Evolutionary conservation across 2,113 vertebrate genomes (phyloP), one percentile per base, ranked within the genome.

Genomic region (Gorsachius goisagi): DNA sequence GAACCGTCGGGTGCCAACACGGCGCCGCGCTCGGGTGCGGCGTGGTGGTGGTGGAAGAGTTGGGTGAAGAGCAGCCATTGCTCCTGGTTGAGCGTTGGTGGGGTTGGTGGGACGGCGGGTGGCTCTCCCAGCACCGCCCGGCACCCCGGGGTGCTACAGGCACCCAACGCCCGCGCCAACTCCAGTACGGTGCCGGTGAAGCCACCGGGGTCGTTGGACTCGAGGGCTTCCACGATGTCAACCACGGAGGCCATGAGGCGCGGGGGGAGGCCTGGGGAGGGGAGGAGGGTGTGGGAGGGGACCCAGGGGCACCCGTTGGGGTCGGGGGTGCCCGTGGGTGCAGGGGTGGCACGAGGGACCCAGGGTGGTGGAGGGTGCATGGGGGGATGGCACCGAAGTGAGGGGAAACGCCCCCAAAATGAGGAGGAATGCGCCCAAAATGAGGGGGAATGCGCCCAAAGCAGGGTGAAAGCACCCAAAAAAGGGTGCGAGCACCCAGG

Each of bases 1-100:
- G 98, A 99, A 53, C 99, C 99, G 8, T 99, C 99, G 1, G 98
- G 95, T 1, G 98, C 98, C 84, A 99, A 89, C 32, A 99, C 97
- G 6, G 98, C 98, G 0, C 99, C 98, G 3, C 85, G 82, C 74
- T 99, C 98, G 6, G 59, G 85, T 1, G 15, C 69, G 0, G 75
- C 23, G 1, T 12, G 18, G 19, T 73, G 15, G 26, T 96, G 96
- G 37, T 21, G 74, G 55, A 98, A 49, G 6, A 97, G 91, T 11
- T 56, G 64, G 12, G 9, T 64, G 22, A 98, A 19, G 75, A 96
- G 97, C 78, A 33, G 26, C 26, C 85, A 85, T 9, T 98, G 96
- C 23, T 77, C 49, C 0, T 67, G n/a, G 10, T 59, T 92, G 66
- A 98, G 80, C 1, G 10, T 9, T 0, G 16, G 8, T 1, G 50